Conservation (phyloP, 1,140 invertebrate genomes). For the Palaemon carinicauda region DNA sequence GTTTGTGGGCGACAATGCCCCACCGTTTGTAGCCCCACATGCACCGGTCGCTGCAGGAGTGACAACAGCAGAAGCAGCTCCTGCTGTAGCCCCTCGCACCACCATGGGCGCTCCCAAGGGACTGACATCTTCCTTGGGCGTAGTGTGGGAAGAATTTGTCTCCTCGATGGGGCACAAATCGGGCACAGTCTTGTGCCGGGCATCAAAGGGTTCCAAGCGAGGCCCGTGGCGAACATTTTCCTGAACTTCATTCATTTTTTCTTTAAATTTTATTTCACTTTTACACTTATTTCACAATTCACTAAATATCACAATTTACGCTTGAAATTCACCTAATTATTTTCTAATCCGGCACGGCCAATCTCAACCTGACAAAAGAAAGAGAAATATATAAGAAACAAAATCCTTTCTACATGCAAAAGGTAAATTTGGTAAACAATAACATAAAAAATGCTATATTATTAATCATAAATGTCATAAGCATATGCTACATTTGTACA, state of each 20-base stretch:
- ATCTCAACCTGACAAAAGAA: too few relatives aligned
- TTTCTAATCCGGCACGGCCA: too few relatives aligned
- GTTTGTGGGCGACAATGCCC: constrained; percentile 14
- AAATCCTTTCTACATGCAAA: too few relatives aligned
- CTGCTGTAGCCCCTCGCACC: background rate
- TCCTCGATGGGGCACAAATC: constrained; percentile 39
- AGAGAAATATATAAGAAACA: too few relatives aligned
- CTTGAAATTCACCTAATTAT: background rate
- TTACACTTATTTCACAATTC: background rate
- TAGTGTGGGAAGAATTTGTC: constrained; percentile 42
- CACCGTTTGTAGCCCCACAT: background rate
- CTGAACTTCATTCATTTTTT: constrained; percentile 47
- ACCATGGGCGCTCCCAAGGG: constrained; percentile 23
- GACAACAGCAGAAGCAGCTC: background rate
- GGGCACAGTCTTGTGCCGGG: constrained; percentile 33
- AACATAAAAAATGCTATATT: too few relatives aligned
- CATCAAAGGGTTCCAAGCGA: constrained; percentile 10
- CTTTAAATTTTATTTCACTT: constrained; percentile 11
- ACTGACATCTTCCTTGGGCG: constrained; percentile 18
- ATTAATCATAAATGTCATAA: too few relatives aligned
- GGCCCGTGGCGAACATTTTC: constrained; percentile 26
- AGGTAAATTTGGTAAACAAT: too few relatives aligned
- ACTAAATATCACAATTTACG: background rate
- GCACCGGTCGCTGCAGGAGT: too few relatives aligned
- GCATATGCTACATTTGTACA: too few relatives aligned